A percentile compares a stretch with the other conserved stretches of the same genome.
phyloP scores from a whole-genome alignment of 2,113 vertebrate species.

The Narcine bancroftii region DNA sequence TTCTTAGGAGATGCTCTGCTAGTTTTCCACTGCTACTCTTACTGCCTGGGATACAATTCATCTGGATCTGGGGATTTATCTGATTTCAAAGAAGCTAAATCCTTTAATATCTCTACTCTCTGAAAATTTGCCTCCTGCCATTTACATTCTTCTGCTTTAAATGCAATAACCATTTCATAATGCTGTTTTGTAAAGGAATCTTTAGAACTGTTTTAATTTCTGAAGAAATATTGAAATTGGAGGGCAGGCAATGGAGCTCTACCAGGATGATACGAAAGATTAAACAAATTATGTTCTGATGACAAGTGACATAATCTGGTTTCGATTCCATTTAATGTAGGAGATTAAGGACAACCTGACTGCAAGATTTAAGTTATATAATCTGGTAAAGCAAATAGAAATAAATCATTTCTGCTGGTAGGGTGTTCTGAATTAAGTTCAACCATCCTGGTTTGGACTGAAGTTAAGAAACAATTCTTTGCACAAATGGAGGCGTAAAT shows the following conservation, averaged over 20 bases:
- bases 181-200: no score
- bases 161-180: no score
- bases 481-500: not conserved
- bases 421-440: not conserved
- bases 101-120: no score
- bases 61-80: no score
- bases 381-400: not conserved
- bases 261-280: not conserved
- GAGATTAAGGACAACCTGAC: not conserved
- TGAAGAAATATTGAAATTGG: not conserved
- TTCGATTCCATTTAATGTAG: not conserved
- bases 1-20: no score
- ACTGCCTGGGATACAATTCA: no score
- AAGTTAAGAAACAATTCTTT: not conserved
- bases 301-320: not conserved
- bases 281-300: not conserved
- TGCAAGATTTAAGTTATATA: not conserved
- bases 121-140: no score
- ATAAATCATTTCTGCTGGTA: not conserved
- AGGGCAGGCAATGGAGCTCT: not conserved
- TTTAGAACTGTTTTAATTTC: not conserved
- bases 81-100: no score
- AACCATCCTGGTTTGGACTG: not conserved
- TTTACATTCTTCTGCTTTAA: no score
- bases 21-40: no score